phyloP scores from a whole-genome alignment of 2,797 vertebrate species.

The Oreortyx pictus region DNA sequence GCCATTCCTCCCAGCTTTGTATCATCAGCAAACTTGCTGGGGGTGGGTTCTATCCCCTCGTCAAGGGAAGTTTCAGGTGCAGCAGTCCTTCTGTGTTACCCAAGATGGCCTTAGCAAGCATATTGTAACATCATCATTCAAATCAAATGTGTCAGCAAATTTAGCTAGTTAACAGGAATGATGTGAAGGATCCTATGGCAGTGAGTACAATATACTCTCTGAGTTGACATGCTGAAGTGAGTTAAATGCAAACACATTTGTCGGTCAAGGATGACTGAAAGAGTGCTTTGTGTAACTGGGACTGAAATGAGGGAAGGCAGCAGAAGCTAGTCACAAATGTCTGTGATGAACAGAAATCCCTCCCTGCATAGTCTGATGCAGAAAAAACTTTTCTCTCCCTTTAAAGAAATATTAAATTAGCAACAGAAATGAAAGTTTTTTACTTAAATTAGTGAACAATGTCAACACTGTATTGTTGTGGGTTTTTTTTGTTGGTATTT shows the following conservation, averaged over 20 bases:
- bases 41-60: too few relatives aligned
- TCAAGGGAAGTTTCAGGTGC: too few relatives aligned
- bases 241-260: not conserved
- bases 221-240: not conserved
- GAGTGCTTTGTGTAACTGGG: not conserved
- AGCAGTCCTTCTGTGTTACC: not conserved
- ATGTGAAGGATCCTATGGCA: not conserved
- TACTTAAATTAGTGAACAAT: not conserved
- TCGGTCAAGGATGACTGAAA: not conserved
- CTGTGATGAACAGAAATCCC: not conserved
- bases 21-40: too few relatives aligned
- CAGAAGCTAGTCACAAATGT: not conserved
- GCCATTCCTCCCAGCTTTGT: too few relatives aligned
- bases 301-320: not conserved
- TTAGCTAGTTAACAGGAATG: not conserved
- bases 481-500: not conserved
- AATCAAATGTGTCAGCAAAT: not conserved
- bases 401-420: not conserved
- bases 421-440: not conserved
- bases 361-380: not conserved
- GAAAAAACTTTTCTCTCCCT: not conserved
- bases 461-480: rapidly evolving
- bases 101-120: not conserved
- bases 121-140: not conserved
- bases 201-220: not conserved